phyloP scores from a whole-genome alignment of 2,888 invertebrate genomes.

The Suillia variegata region DNA sequence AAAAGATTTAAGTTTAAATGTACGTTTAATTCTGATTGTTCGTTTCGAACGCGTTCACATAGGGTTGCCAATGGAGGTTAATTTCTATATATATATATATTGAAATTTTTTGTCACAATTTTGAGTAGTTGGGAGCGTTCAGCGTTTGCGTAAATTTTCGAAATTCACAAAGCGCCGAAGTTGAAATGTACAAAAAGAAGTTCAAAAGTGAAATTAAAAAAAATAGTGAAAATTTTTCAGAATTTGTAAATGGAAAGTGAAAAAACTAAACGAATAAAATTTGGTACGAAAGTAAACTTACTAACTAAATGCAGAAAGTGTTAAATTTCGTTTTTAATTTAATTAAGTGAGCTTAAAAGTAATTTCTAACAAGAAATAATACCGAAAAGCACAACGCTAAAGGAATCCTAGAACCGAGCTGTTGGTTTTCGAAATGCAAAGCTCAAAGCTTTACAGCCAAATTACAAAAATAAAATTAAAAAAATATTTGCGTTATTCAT shows the following conservation, averaged over 20 bases:
- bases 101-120: slow-evolving; percentile 29
- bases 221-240: slow-evolving; percentile 20
- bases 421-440: slow-evolving; percentile 41
- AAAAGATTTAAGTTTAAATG: slow-evolving; percentile 10
- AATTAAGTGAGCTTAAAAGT: too few species aligned
- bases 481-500: too few species aligned
- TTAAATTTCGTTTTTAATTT: slow-evolving; percentile 26
- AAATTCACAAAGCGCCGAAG: not conserved
- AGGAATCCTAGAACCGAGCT: slow-evolving; percentile 50
- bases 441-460: not conserved
- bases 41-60: slow-evolving; percentile 35
- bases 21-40: slow-evolving; percentile 31
- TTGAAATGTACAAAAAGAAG: not conserved
- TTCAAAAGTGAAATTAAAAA: slow-evolving; percentile 6
- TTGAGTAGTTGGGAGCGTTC: slow-evolving; percentile 19
- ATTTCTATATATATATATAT: too few species aligned
- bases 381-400: slow-evolving; percentile 39
- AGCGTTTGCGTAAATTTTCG: slow-evolving; percentile 1
- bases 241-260: slow-evolving; percentile 21
- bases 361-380: slow-evolving; percentile 34
- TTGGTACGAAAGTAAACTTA: too few species aligned
- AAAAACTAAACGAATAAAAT: slow-evolving; percentile 5
- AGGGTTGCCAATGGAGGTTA: slow-evolving; percentile 19
- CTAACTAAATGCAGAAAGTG: too few species aligned
- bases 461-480: too few species aligned